Percentiles rank a stretch among this genome's conserved stretches.
These are phyloP conservation scores for Cantharis rustica DNA, from an alignment of 2,888 invertebrate genomes.

Conservation along the genomic window DNA sequence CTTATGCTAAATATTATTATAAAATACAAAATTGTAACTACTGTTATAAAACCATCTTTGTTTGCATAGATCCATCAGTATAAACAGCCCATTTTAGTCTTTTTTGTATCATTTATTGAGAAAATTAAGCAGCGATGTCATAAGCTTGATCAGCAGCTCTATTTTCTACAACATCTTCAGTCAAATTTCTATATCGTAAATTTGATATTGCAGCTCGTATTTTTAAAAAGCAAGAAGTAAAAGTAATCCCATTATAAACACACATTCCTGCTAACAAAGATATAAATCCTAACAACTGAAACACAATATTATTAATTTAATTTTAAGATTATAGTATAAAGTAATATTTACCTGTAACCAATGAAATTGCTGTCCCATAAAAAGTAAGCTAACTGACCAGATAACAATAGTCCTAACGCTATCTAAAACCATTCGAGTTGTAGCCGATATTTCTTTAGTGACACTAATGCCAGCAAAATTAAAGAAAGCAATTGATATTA, in stretches of 20 bases:
- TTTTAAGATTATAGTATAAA: background rate
- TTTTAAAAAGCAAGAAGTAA: conserved; percentile 39
- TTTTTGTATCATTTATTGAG: background rate
- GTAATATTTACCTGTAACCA: conserved; percentile 65
- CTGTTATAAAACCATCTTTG: background rate
- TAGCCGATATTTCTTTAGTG: conserved; percentile 91
- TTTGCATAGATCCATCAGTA: background rate
- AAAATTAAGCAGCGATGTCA: conserved; percentile 1
- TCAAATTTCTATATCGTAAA: conserved; percentile 38
- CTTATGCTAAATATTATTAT: background rate
- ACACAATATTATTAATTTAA: conserved; percentile 30
- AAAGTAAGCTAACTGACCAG: conserved; percentile 78
- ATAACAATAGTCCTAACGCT: conserved; percentile 84
- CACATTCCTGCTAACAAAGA: conserved; percentile 81
- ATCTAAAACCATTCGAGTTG: conserved; percentile 88
- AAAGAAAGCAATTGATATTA: conserved; percentile 89
- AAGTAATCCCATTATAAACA: conserved; percentile 69
- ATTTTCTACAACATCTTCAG: conserved; percentile 50
- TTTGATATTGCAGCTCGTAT: conserved; percentile 35
- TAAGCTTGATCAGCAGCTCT: conserved; percentile 45
- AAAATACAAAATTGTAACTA: background rate
- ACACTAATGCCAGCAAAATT: conserved; percentile 91
- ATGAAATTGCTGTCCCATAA: conserved; percentile 82
- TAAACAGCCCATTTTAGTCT: background rate
- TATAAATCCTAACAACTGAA: conserved; percentile 74